Evolutionary conservation across 2,113 vertebrate genomes (phyloP).

Genomic region (Zosterops pallidus): DNA sequence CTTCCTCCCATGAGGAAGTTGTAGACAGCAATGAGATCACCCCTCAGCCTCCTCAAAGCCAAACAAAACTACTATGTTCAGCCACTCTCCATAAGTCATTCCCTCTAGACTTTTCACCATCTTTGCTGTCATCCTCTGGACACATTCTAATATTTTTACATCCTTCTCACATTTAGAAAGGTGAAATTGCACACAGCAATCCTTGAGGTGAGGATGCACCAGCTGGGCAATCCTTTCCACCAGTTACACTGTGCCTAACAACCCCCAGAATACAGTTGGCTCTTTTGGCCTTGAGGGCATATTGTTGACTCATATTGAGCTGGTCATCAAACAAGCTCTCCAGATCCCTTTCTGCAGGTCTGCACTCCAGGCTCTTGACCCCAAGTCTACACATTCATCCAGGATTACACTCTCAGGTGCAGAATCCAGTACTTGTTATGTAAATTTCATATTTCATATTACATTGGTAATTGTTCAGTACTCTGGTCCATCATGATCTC

Average conservation of each 20-base stretch:
- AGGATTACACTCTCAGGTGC: not conserved
- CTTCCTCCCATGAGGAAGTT: not conserved
- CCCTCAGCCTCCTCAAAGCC: not conserved
- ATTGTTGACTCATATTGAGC: not conserved
- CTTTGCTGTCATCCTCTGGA: not conserved
- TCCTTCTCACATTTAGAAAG: not conserved
- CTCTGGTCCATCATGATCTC: not conserved
- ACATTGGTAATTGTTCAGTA: not conserved
- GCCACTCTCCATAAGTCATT: not conserved
- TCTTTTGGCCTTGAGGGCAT: not conserved
- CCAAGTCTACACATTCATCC: rapidly evolving
- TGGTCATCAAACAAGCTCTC: not conserved
- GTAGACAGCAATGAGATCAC: not conserved
- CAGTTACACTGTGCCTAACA: not conserved
- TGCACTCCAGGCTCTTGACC: not conserved
- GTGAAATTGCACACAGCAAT: not conserved
- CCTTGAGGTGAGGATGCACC: not conserved
- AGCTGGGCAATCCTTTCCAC: not conserved
- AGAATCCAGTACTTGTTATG: not conserved
- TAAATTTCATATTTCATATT: not conserved
- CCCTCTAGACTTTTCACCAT: not conserved
- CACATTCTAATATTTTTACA: not conserved
- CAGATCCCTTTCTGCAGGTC: not conserved
- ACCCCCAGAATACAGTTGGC: not conserved
- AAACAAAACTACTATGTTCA: not conserved